A percentile compares a stretch with the other conserved stretches of the same genome.
These are phyloP conservation scores for Eriosoma lanigerum DNA, from an alignment of 1,140 invertebrate species.

Conservation along the genomic window DNA sequence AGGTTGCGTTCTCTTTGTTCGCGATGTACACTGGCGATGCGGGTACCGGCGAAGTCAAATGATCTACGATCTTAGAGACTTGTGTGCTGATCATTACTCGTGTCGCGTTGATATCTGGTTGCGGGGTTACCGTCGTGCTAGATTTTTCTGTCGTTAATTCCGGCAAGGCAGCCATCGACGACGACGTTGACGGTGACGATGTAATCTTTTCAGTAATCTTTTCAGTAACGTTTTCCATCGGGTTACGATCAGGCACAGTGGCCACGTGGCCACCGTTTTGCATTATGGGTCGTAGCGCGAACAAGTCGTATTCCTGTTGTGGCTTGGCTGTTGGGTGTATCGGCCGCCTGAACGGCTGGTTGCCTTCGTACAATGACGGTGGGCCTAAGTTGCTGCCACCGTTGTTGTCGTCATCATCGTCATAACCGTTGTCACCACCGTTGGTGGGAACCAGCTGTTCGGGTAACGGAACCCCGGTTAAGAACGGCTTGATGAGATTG, in stretches of 20 bases:
- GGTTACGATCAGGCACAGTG: background rate
- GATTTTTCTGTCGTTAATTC: conserved; percentile 53
- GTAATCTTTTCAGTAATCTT: background rate
- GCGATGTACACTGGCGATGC: conserved; percentile 51
- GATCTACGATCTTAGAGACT: conserved; percentile 21
- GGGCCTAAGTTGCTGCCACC: background rate
- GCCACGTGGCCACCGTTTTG: background rate
- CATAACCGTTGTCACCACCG: background rate
- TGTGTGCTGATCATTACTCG: conserved; percentile 23
- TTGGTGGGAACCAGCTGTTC: conserved; percentile 70
- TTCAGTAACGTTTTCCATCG: background rate
- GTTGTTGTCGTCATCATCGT: background rate
- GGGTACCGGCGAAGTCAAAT: background rate
- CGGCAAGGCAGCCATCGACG: too few relatives aligned
- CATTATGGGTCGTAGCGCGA: background rate
- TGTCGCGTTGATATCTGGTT: conserved; percentile 55
- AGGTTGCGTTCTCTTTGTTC: conserved; percentile 28
- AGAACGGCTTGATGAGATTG: conserved; percentile 62
- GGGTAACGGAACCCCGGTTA: conserved; percentile 71
- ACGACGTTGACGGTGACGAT: background rate
- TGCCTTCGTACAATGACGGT: background rate
- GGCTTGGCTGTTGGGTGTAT: conserved; percentile 28
- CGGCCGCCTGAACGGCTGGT: conserved; percentile 6
- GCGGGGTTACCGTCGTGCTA: conserved; percentile 44
- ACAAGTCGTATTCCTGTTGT: conserved; percentile 26